Evolutionary conservation across 2,113 vertebrate species (phyloP), one percentile per base, ranked within the genome.

Genomic region (Harpagus bidentatus): DNA sequence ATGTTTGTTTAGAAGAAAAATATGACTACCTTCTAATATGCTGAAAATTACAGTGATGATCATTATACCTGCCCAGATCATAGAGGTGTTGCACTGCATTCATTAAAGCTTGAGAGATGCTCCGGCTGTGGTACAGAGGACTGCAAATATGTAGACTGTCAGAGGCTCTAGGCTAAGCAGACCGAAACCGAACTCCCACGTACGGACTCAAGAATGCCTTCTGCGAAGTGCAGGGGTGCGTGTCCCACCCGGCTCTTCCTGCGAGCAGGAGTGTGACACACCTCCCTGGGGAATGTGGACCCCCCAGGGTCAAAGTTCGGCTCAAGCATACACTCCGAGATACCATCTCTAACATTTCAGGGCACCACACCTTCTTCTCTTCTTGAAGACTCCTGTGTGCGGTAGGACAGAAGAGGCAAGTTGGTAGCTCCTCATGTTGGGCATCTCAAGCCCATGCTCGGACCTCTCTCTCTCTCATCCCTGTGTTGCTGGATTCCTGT

Each of bases 181-280:
- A 61, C 58, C 0, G 25, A 95, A 93, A 97, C 95, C 7, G 0
- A 72, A 38, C 81, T 94, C 86, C 80, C 34, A 92, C 13, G 0
- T 17, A 23, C 0, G 2, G 50, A 42, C 17, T 42, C 2, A 1
- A 69, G 38, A 90, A 48, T 13, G 45, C 8, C 12, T 63, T 42
- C 22, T 69, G 42, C 3, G 0, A 22, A 66, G 25, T 21, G 48
- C 34, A 65, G 71, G 79, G 36, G 3, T 72, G 29, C 26, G 0
- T 86, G 42, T 65, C 42, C 76, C 43, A 45, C 83, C 56, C 53
- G 17, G 20, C 19, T 86, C 12, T 91, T 91, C 34, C 72, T 77
- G 34, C 4, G 4, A 34, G 32, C 6, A 1, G 1, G 9, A 58
- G 21, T 31, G 40, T 25, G 74, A 18, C 47, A 42, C 74, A 42